These are phyloP conservation scores for Pseudachorutes palmiensis DNA, from an alignment of 1,140 invertebrate species.

Conservation along the genomic window DNA sequence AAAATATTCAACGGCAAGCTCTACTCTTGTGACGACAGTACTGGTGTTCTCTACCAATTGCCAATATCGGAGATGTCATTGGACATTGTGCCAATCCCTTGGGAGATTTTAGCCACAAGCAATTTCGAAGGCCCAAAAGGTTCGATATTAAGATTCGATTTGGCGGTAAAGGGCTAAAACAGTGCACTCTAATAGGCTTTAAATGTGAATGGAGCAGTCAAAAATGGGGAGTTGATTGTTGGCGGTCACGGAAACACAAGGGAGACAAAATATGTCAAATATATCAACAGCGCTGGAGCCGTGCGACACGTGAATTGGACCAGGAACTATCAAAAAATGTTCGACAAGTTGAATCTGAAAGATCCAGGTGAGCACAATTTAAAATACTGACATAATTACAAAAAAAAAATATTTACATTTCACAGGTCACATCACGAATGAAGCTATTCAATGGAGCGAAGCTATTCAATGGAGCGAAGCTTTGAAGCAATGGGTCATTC, in stretches of 20 bases:
- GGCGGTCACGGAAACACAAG: constrained; percentile 74
- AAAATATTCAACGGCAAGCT: constrained; percentile 86
- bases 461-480: constrained; percentile 86
- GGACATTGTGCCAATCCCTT: constrained; percentile 61
- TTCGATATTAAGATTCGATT: background rate
- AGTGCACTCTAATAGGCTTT: too few species aligned
- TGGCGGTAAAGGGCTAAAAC: background rate
- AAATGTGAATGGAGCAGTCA: constrained; percentile 97
- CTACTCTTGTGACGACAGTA: constrained; percentile 87
- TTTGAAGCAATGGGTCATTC: constrained; percentile 81
- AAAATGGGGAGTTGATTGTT: constrained; percentile 77
- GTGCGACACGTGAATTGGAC: constrained; percentile 66
- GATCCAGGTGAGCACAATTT: constrained; percentile 53
- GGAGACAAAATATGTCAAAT: constrained; percentile 77
- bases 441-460: constrained; percentile 72
- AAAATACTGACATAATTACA: background rate
- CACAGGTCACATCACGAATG: constrained; percentile 88
- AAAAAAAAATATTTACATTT: too few species aligned
- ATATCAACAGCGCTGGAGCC: constrained; percentile 65
- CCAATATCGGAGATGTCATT: background rate
- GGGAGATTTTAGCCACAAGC: constrained; percentile 81
- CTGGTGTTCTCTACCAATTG: constrained; percentile 77
- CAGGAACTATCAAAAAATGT: constrained; percentile 49
- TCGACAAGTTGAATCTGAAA: constrained; percentile 51
- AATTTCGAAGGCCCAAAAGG: constrained; percentile 36